Evolutionary conservation across 2,888 invertebrate genomes (phyloP), one percentile per base, ranked within the genome.

Genomic region (Leptinotarsa rubiginosa): DNA sequence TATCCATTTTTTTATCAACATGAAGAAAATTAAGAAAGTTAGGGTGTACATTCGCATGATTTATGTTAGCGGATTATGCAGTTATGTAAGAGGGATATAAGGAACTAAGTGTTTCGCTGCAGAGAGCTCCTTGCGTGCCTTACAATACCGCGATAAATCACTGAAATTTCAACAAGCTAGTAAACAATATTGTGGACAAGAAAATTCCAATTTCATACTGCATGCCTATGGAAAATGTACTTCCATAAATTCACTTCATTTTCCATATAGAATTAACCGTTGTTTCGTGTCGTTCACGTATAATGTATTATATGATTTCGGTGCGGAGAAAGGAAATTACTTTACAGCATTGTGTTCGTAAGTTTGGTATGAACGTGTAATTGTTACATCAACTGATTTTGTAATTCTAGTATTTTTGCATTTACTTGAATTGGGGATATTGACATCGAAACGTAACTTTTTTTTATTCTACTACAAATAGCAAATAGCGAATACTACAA

Each of bases 111-210:
- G 73, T 72, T 70, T 16, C 54, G 62, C 59, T 67, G 69, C 54
- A 50, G 65, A 69, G 74, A 70, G 65, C 54, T 56, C 73, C 76
- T 73, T 71, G 68, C 65, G 73, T 72, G 75, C 74, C 68, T 66
- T 73, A 67, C 75, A 70, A 75, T 68, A 69, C 70, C 66, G 59
- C 65, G 62, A 78, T 78, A 78, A 78, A 76, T 74, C 76, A 76
- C 70, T 66, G 69, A 75, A 76, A 70, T 75, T 78, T 76, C 74
- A 75, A 76, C 76, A 73, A 76, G 71, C 73, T 66, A 52, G 72
- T 70, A 76, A 73, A 78, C 76, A 75, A 73, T 76, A 71, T 70
- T 72, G 73, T 69, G 75, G 69, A 68, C 69, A 66, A 66, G 67
- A 68, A 75, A 71, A 76, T 69, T 73, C 67, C 75, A 73, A 71